These are phyloP conservation scores for Drosophila repleta DNA, from an alignment of 1,140 invertebrate species.

Conservation along the genomic window DNA sequence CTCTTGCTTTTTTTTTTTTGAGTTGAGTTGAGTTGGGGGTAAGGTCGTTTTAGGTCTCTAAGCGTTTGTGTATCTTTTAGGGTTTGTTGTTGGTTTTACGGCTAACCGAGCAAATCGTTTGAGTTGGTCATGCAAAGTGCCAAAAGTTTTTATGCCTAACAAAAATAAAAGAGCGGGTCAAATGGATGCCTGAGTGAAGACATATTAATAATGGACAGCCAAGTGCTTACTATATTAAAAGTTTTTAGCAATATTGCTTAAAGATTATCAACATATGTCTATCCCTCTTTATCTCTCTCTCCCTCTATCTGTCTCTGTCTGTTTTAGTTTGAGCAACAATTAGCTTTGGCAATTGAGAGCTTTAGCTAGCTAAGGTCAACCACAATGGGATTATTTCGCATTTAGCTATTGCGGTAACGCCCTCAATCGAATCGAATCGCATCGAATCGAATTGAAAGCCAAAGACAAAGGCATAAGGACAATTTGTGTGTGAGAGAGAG, in stretches of 20 bases:
- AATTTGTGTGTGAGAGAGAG: slow-evolving; percentile 20
- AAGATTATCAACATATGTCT: slow-evolving; percentile 5
- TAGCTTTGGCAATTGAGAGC: slow-evolving; percentile 32
- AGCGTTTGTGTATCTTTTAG: slow-evolving; percentile 68
- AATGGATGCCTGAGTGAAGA: slow-evolving; percentile 47
- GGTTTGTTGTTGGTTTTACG: slow-evolving; percentile 59
- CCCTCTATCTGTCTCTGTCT: too few relatives aligned
- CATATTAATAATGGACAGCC: slow-evolving; percentile 46
- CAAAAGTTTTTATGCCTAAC: slow-evolving; percentile 66
- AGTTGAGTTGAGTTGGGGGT: background rate
- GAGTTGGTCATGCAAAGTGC: slow-evolving; percentile 72
- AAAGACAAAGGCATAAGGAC: slow-evolving; percentile 33
- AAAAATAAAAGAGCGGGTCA: background rate
- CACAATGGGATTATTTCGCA: slow-evolving; percentile 28
- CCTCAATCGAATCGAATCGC: slow-evolving; percentile 40
- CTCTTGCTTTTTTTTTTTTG: background rate
- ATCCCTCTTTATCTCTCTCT: background rate
- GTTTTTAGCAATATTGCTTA: slow-evolving; percentile 40
- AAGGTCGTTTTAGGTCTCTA: slow-evolving; percentile 66
- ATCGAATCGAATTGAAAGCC: slow-evolving; percentile 57
- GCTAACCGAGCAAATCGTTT: slow-evolving; percentile 74
- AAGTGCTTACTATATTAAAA: slow-evolving; percentile 34
- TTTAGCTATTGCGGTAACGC: slow-evolving; percentile 46
- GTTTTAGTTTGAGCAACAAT: slow-evolving; percentile 20
- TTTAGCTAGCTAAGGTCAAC: background rate